These are phyloP conservation scores for Cotesia typhae DNA, from an alignment of 1,140 invertebrate species.

Conservation along the genomic window DNA sequence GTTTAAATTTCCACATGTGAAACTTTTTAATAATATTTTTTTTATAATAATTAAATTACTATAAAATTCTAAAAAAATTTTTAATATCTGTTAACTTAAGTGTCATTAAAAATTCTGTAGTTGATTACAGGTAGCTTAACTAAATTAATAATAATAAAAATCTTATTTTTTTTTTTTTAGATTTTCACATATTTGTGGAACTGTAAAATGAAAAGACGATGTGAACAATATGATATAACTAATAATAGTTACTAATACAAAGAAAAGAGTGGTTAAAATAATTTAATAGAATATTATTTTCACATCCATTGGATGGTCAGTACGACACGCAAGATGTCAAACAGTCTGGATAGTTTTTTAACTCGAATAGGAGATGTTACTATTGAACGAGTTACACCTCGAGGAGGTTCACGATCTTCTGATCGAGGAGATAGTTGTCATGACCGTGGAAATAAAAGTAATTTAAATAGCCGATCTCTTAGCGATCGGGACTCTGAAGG, in stretches of 20 bases:
- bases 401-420: conserved; percentile 44
- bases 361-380: conserved; percentile 67
- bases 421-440: conserved; percentile 39
- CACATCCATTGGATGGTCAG: conserved; percentile 25
- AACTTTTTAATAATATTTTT: no score
- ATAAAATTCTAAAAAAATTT: no score
- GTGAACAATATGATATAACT: conserved; percentile 6
- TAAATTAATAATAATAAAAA: no score
- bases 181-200: neutral
- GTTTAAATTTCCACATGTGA: no score
- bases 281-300: neutral
- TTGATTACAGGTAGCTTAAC: no score
- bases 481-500: conserved; percentile 59
- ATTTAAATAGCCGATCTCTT: conserved; percentile 42
- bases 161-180: conserved; percentile 4
- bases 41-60: no score
- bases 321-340: conserved; percentile 56
- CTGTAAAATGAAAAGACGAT: conserved; percentile 6
- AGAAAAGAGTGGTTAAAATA: conserved; percentile 11
- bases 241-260: neutral
- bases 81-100: no score
- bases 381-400: conserved; percentile 64
- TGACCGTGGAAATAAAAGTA: conserved; percentile 44
- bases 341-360: conserved; percentile 62
- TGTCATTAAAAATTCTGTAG: no score